Base-by-base conservation (phyloP, 2,113 vertebrate genomes). In the Bungarus multicinctus region DNA sequence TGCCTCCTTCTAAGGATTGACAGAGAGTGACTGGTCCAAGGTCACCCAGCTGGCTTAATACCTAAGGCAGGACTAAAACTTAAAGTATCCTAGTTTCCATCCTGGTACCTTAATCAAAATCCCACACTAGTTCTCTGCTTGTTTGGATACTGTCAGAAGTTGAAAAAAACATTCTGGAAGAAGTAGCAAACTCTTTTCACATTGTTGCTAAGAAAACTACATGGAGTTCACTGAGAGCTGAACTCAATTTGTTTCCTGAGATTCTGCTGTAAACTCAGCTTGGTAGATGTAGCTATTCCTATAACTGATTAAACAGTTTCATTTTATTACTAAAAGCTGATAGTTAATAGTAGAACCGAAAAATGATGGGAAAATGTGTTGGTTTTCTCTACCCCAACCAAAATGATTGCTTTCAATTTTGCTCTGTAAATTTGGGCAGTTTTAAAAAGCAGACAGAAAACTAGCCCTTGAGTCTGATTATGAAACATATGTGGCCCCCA, bases 221-320 rank as follows among this genome's bases (percentile, higher is more conserved):
- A 81, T 22, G 20, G 74, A 81, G 34, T 6, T 81, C 74, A 81
- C 18, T 43, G 34, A 34, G 74, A 81, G 6, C 34, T 81, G 34
- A 81, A 20, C 18, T 81, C 74, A 81, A 20, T 81, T 81, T 81
- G 18, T 43, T 7, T 81, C 74, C 74, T 89, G 55, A 90, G 92
- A 90, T 20, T 4, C 50, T 91, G 60, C n/a, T 52, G 39, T 60
- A 87, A 92, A 85, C 74, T 86, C 87, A 4, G 1, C 0, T 0
- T 27, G 9, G 90, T 0, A 0, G 52, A 53, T 47, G n/a, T 89
- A 57, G 89, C 11, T 55, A n/a, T 88, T 55, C 52, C 91, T 91
- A 54, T 39, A 27, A 92, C 25, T 50, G 91, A 94, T 23, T 81
- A 95, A 94, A 91, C 91, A 91, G 94, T 93, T 5, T 92, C 90